Conservation (phyloP, 2,888 invertebrate species). For the Bursaphelenchus okinawaensis region DNA sequence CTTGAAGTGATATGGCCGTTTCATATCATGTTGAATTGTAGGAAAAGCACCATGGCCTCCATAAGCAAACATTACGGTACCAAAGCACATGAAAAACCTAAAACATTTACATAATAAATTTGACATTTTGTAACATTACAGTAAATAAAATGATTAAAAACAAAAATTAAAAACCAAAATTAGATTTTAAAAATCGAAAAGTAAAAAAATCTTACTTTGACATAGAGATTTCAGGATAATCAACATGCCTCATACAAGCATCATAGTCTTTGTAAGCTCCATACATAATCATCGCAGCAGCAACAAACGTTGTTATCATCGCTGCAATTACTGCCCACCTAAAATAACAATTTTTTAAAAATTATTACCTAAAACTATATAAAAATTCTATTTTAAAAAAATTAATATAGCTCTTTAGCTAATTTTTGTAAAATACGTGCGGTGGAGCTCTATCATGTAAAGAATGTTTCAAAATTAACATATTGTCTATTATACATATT, state of each 20-base stretch:
- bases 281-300: conserved; percentile 40
- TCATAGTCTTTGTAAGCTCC: conserved; percentile 36
- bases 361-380: neutral
- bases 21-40: conserved; percentile 87
- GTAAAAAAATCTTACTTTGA: conserved; percentile 28
- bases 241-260: conserved; percentile 30
- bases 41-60: conserved; percentile 63
- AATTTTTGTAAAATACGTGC: too few species aligned
- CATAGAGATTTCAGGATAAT: conserved; percentile 33
- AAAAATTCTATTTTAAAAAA: too few species aligned
- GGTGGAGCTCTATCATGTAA: too few species aligned
- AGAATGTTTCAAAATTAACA: neutral
- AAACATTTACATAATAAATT: neutral
- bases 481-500: neutral
- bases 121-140: too few species aligned
- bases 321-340: conserved; percentile 49
- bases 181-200: neutral
- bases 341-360: conserved; percentile 18
- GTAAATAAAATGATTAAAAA: too few species aligned
- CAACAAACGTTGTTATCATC: conserved; percentile 47
- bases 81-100: conserved; percentile 47
- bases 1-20: conserved; percentile 70
- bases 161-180: too few species aligned
- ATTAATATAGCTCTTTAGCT: too few species aligned
- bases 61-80: conserved; percentile 53